These are phyloP conservation scores for Tringa solitaria DNA, from an alignment of 2,113 vertebrate species.

Conservation along the genomic window DNA sequence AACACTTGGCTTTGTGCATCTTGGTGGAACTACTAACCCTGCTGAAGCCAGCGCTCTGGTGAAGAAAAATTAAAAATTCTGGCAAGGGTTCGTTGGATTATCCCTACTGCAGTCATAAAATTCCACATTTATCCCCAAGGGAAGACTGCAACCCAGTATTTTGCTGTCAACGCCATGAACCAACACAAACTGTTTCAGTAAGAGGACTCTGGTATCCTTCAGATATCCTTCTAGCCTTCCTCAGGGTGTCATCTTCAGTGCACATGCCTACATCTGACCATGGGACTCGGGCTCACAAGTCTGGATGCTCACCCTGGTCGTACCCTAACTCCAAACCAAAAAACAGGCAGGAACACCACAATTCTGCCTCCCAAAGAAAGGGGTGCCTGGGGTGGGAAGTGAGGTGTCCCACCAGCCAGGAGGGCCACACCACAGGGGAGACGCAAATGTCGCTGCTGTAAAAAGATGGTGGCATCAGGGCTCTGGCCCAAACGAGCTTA, in stretches of 20 bases:
- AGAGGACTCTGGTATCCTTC: not conserved
- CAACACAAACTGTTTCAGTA: not conserved
- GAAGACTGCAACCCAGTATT: not conserved
- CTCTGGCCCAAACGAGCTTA: not conserved
- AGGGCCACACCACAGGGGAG: rapidly evolving
- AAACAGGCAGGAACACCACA: not conserved
- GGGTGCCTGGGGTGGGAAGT: rapidly evolving
- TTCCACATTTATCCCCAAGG: not conserved
- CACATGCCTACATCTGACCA: rapidly evolving
- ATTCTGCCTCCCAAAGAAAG: not conserved
- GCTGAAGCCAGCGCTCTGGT: not conserved
- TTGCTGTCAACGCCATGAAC: rapidly evolving
- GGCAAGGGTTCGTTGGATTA: not conserved
- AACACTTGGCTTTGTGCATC: not conserved
- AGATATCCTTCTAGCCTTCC: not conserved
- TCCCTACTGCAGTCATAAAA: not conserved
- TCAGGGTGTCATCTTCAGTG: not conserved
- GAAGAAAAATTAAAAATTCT: not conserved
- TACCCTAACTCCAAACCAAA: not conserved
- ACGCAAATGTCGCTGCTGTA: rapidly evolving
- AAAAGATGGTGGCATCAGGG: not conserved
- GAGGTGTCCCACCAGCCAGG: not conserved
- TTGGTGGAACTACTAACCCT: not conserved
- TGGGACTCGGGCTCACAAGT: not conserved
- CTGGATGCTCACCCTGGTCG: not conserved